Conservation (phyloP, 1,140 invertebrate genomes). For the Drosophila orosa region DNA sequence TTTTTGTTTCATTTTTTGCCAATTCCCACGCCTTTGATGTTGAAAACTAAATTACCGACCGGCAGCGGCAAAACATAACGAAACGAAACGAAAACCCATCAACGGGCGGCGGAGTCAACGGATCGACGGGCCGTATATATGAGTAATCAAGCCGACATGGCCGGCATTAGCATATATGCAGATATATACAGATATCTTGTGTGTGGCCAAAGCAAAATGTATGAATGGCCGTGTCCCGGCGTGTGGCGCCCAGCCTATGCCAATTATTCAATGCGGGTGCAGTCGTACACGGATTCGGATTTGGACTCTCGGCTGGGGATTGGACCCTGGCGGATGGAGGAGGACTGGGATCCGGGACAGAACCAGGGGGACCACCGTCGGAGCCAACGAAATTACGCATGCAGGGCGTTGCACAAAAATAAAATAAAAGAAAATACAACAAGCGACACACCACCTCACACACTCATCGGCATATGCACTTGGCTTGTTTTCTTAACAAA, state of each 20-base stretch:
- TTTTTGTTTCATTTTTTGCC: conserved; percentile 18
- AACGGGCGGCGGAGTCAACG: conserved; percentile 27
- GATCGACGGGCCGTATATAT: conserved; percentile 43
- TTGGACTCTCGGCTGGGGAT: conserved; percentile 17
- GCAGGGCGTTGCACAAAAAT: conserved; percentile 72
- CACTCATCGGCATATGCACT: conserved; percentile 58
- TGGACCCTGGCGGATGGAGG: background rate
- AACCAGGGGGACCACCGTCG: conserved; percentile 59
- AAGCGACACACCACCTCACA: conserved; percentile 9
- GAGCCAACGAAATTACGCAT: conserved; percentile 71
- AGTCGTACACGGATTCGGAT: conserved; percentile 55
- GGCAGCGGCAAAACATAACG: conserved; percentile 40
- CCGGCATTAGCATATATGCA: conserved; percentile 74
- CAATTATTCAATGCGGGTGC: conserved; percentile 81
- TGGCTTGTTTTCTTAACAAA: conserved; percentile 71
- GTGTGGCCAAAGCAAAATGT: conserved; percentile 35
- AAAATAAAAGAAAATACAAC: conserved; percentile 10
- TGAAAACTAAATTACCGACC: conserved; percentile 75
- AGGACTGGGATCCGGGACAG: conserved; percentile 9
- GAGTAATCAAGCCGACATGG: conserved; percentile 79
- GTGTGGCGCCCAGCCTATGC: conserved; percentile 79
- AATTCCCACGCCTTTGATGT: conserved; percentile 81
- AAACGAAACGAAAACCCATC: conserved; percentile 36
- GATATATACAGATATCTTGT: conserved; percentile 46
- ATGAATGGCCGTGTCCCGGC: conserved; percentile 50